These are phyloP conservation scores for Mixornis gularis DNA, from an alignment of 2,113 vertebrate species.

Conservation along the genomic window DNA sequence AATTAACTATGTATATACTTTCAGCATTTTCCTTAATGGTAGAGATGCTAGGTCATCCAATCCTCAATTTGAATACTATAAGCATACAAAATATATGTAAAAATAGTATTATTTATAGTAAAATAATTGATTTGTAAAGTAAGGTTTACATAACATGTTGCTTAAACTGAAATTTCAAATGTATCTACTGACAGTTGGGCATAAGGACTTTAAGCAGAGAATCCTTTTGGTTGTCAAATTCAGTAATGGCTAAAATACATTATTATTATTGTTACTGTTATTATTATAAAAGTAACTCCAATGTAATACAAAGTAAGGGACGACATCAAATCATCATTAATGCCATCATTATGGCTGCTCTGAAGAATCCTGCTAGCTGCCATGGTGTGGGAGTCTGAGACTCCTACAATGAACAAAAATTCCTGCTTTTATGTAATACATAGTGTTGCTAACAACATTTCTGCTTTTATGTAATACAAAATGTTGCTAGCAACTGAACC, in stretches of 20 bases:
- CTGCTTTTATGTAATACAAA: conserved; percentile 32
- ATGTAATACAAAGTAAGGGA: not conserved
- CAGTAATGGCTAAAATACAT: not conserved
- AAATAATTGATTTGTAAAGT: not conserved
- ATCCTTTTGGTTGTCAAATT: not conserved
- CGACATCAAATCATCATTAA: not conserved
- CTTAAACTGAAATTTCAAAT: not conserved
- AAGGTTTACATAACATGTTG: not conserved
- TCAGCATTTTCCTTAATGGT: not conserved
- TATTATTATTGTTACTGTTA: not conserved
- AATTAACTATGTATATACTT: not conserved
- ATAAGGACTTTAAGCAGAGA: not conserved
- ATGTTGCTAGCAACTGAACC: not conserved
- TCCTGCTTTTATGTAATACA: conserved; percentile 41
- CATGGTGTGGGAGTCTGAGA: conserved; percentile 28
- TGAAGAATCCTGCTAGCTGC: not conserved
- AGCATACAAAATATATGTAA: not conserved
- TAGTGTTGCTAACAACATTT: not conserved
- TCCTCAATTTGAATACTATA: not conserved
- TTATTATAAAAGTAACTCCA: not conserved
- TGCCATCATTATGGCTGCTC: not conserved
- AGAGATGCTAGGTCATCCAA: not conserved
- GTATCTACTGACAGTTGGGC: not conserved
- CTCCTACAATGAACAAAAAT: conserved; percentile 57
- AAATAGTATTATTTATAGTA: not conserved